Conservation (phyloP, 2,113 vertebrate species). For the Albula goreensis region DNA sequence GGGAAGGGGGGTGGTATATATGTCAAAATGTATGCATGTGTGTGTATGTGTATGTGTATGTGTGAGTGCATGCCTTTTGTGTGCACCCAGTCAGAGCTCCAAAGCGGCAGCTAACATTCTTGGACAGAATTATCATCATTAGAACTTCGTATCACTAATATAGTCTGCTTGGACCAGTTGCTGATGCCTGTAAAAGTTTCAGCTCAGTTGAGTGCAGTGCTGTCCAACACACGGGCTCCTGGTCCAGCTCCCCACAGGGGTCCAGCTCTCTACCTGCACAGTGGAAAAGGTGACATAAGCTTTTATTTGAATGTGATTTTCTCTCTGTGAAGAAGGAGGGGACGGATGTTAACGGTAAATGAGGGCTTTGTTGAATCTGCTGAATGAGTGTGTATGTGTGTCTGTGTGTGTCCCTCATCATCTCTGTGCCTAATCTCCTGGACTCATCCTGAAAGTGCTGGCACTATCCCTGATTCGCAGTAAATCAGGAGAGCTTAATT, state of each 20-base stretch:
- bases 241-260: not conserved
- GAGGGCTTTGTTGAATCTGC: constrained; percentile 17
- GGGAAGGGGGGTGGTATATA: constrained; percentile 32
- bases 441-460: constrained; percentile 28
- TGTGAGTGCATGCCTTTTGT: not conserved
- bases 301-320: not conserved
- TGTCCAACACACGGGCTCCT: not conserved
- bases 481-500: constrained; percentile 29
- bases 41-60: constrained; percentile 26
- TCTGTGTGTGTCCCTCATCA: constrained; percentile 3
- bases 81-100: constrained; percentile 51
- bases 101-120: constrained; percentile 56
- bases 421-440: constrained; percentile 7
- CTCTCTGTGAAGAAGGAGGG: constrained; percentile 5
- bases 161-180: constrained; percentile 62
- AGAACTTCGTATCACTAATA: constrained; percentile 55
- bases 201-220: constrained; percentile 37
- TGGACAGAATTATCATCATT: constrained; percentile 61
- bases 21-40: constrained; percentile 17
- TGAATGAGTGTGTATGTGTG: constrained; percentile 9
- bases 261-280: not conserved
- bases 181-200: constrained; percentile 54
- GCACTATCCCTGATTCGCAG: constrained; percentile 33
- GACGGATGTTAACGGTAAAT: not conserved
- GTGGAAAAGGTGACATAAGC: not conserved